phyloP scores from a whole-genome alignment of 2,113 vertebrate species.

The Damaliscus lunatus region DNA sequence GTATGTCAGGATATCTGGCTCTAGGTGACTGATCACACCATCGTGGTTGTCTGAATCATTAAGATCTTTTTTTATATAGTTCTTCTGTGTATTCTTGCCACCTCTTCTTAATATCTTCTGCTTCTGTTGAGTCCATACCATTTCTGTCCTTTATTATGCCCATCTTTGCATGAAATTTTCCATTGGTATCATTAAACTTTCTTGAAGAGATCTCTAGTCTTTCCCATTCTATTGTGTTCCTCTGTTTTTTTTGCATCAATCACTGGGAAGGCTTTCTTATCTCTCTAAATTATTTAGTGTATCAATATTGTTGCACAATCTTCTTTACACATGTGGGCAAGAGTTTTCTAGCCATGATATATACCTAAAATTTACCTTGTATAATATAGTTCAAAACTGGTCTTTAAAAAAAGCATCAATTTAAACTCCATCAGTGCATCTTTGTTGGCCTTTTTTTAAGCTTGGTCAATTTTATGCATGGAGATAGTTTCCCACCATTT shows the following conservation, averaged over 20 bases:
- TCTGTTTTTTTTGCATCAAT: not conserved
- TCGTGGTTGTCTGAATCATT: not conserved
- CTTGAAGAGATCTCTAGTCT: not conserved
- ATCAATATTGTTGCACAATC: not conserved
- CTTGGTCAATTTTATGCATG: not conserved
- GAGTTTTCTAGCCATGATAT: not conserved
- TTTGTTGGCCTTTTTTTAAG: not conserved
- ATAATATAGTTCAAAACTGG: not conserved
- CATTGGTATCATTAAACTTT: not conserved
- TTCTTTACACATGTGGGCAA: not conserved
- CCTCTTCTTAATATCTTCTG: not conserved
- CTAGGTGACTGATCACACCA: not conserved
- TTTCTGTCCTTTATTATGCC: not conserved
- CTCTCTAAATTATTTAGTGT: not conserved
- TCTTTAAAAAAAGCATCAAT: not conserved
- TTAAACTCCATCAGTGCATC: not conserved
- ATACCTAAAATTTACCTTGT: not conserved
- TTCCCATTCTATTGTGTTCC: not conserved
- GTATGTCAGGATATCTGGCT: not conserved
- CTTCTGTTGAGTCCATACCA: not conserved
- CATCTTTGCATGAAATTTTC: not conserved
- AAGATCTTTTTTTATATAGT: not conserved
- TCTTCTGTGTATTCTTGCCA: not conserved
- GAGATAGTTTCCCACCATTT: not conserved
- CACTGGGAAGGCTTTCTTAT: not conserved